Evolutionary conservation across 1,140 invertebrate genomes (phyloP).

Genomic region (Drosophila equinoxialis): DNA sequence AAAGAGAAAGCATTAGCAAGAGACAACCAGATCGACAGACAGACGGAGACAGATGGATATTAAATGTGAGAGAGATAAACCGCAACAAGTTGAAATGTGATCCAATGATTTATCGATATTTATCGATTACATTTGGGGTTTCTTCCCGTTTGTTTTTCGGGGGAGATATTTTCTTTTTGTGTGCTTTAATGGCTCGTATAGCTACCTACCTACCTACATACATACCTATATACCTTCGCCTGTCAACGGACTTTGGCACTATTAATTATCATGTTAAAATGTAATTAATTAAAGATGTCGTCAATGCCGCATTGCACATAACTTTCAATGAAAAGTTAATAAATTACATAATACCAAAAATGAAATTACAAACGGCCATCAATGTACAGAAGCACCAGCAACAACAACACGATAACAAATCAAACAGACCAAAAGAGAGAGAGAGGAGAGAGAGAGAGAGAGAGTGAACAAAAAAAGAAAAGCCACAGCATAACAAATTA

Average conservation of each 20-base stretch:
- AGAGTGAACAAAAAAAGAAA: conserved; percentile 21
- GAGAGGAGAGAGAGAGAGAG: conserved; percentile 1
- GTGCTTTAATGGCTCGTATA: neutral
- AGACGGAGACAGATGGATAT: neutral
- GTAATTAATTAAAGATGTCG: conserved; percentile 82
- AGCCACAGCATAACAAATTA: conserved; percentile 77
- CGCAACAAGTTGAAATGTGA: conserved; percentile 1
- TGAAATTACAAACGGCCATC: conserved; percentile 76
- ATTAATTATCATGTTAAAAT: conserved; percentile 82
- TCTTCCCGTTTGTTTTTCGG: neutral
- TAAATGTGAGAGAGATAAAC: neutral
- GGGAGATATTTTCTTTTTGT: neutral
- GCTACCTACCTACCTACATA: neutral
- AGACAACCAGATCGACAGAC: too few species aligned
- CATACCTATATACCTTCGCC: conserved; percentile 4
- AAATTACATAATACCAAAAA: conserved; percentile 81
- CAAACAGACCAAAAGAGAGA: conserved; percentile 47
- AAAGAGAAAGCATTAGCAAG: neutral
- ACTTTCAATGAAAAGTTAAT: conserved; percentile 82
- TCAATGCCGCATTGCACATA: conserved; percentile 69
- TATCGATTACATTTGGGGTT: neutral
- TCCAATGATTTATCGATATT: conserved; percentile 7
- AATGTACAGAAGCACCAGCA: conserved; percentile 49
- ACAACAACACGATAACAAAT: conserved; percentile 65
- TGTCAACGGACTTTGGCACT: conserved; percentile 61